phyloP scores from a whole-genome alignment of 2,113 vertebrate genomes.

The Aphelocoma coerulescens region DNA sequence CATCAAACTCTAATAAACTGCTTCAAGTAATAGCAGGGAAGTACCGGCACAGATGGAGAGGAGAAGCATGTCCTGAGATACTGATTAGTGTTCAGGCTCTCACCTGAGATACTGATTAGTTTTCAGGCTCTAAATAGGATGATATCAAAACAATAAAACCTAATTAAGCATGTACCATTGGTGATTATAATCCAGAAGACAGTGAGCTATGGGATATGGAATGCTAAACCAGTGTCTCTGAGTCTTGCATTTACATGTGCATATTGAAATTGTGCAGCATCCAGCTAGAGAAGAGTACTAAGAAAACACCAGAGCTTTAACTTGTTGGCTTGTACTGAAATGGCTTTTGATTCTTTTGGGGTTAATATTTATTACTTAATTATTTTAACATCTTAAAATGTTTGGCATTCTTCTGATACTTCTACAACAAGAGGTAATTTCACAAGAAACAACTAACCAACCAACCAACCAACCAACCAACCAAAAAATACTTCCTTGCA shows the following conservation, averaged over 20 bases:
- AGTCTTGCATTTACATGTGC: not conserved
- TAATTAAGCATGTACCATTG: not conserved
- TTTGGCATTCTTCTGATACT: not conserved
- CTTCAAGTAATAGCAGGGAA: conserved; percentile 33
- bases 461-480: not conserved
- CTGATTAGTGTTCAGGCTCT: conserved; percentile 26
- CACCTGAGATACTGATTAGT: conserved; percentile 25
- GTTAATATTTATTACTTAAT: not conserved
- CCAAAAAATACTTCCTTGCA: not conserved
- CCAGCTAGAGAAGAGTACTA: not conserved
- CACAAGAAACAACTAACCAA: not conserved
- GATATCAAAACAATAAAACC: conserved; percentile 27
- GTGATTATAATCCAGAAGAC: not conserved
- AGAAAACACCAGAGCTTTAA: not conserved
- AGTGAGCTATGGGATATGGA: not conserved
- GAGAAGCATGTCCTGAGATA: conserved; percentile 35
- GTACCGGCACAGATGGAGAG: conserved; percentile 39
- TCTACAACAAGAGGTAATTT: not conserved
- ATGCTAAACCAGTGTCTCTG: not conserved
- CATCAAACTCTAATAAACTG: conserved; percentile 52
- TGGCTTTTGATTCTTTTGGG: not conserved
- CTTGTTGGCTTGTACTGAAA: not conserved
- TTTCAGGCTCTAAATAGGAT: conserved; percentile 7
- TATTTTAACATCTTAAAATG: not conserved
- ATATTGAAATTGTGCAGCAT: not conserved